Evolutionary conservation across 2,113 vertebrate species (phyloP).

Genomic region (Phyllostomus hastatus): DNA sequence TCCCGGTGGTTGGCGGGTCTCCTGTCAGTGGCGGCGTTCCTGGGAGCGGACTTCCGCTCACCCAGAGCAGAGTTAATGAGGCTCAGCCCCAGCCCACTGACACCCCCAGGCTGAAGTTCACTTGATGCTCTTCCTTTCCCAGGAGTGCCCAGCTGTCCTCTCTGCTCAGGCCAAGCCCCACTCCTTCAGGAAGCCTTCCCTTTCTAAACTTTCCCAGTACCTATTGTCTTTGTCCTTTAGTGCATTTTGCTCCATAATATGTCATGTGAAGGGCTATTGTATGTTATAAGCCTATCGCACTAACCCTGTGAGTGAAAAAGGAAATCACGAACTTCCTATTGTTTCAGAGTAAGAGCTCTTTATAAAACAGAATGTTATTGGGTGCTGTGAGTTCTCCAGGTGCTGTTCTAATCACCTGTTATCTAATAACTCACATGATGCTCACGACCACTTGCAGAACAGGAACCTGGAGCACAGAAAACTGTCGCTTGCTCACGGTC

Average conservation of each 20-base stretch:
- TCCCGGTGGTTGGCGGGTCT: not conserved
- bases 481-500: not conserved
- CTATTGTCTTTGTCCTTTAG: not conserved
- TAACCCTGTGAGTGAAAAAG: not conserved
- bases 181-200: not conserved
- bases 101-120: not conserved
- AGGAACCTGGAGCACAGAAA: not conserved
- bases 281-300: not conserved
- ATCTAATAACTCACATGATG: not conserved
- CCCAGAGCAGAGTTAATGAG: rapidly evolving
- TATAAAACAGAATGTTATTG: not conserved
- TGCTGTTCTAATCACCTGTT: not conserved
- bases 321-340: not conserved
- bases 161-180: not conserved
- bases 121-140: not conserved
- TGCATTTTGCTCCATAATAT: not conserved
- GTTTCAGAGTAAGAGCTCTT: not conserved
- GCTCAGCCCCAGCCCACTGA: not conserved
- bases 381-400: not conserved
- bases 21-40: not conserved
- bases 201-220: not conserved
- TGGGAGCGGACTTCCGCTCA: not conserved
- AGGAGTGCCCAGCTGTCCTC: not conserved
- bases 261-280: not conserved
- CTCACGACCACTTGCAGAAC: not conserved